Evolutionary conservation across 2,888 invertebrate species (phyloP).

Genomic region (Malthinus seriepunctatus): DNA sequence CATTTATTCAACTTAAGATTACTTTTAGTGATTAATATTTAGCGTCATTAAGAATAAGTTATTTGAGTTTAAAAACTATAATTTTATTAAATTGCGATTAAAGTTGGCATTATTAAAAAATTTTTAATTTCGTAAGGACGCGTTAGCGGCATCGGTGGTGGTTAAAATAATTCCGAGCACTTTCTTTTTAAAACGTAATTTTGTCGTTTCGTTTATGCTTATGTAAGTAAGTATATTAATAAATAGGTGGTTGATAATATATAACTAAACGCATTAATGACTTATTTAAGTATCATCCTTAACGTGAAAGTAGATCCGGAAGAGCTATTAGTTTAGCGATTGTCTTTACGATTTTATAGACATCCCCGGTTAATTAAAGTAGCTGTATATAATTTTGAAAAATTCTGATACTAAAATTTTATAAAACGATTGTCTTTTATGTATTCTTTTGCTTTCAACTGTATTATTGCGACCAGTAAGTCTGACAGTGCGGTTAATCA

Average conservation of each 20-base stretch:
- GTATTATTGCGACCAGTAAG: slow-evolving; percentile 24
- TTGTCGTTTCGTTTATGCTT: neutral
- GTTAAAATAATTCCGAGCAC: too few relatives aligned
- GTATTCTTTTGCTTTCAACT: slow-evolving; percentile 25
- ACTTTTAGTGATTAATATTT: too few relatives aligned
- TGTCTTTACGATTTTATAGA: too few relatives aligned
- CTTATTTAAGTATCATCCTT: neutral
- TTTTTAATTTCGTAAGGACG: too few relatives aligned
- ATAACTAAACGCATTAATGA: neutral
- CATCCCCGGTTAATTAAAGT: neutral
- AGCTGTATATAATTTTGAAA: neutral
- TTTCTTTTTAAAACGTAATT: too few relatives aligned
- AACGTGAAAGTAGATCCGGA: slow-evolving; percentile 5
- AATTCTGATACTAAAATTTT: slow-evolving; percentile 1
- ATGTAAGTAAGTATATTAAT: neutral
- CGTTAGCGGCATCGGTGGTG: too few relatives aligned
- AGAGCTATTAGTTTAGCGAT: neutral
- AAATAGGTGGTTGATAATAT: too few relatives aligned
- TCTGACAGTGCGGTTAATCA: slow-evolving; percentile 33
- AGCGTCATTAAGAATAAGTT: too few relatives aligned
- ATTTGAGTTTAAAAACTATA: too few relatives aligned
- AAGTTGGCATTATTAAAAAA: too few relatives aligned
- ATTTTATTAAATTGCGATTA: too few relatives aligned
- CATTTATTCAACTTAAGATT: too few relatives aligned
- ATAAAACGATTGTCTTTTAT: slow-evolving; percentile 8